Evolutionary conservation across 2,113 vertebrate genomes (phyloP), one percentile per base, ranked within the genome.

Genomic region (Brevimyrus niger): DNA sequence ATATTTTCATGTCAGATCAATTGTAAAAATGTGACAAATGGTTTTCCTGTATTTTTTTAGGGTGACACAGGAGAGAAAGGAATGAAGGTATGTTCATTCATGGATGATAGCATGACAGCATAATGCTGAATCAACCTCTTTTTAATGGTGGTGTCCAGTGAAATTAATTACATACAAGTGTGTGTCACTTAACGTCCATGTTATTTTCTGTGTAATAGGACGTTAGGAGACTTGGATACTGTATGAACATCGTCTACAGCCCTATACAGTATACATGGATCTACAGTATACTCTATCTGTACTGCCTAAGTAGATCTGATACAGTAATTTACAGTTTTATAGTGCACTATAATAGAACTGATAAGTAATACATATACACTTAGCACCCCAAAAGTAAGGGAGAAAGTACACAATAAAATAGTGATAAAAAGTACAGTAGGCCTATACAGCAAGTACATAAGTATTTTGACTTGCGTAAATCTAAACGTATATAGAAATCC

Each of bases 11-110:
- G 42, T 19, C 42, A 46, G 11, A 44, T 42, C 80, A 83, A 10
- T 83, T 21, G 65, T 44, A 44, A 50, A 31, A 27, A 21, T 38
- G 84, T 89, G 61, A 87, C 35, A n/a, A 31, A 83, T 3, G 47
- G 15, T 89, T 83, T 1, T 90, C 48, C 6, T 91, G 88, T 90
- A 11, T 83, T 90, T 91, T 94, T 83, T 3, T 92, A 98, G 97
- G 97, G 97, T 7, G 95, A 94, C 89, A 92, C 95, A 88, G 97
- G 97, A 90, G 97, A 97, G 69, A 94, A 94, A 61, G 97, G 97
- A 31, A 0, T 94, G 21, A 98, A 98, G 97, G 97, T 98, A 92
- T 90, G 92, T 90, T 35, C 1, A 88, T 19, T 90, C 69, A 9
- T 65, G 87, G 87, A 31, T 13, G 27, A 85, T 84, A 47, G 27